Evolutionary conservation across 2,113 vertebrate species (phyloP).

Genomic region (Delphinus delphis): DNA sequence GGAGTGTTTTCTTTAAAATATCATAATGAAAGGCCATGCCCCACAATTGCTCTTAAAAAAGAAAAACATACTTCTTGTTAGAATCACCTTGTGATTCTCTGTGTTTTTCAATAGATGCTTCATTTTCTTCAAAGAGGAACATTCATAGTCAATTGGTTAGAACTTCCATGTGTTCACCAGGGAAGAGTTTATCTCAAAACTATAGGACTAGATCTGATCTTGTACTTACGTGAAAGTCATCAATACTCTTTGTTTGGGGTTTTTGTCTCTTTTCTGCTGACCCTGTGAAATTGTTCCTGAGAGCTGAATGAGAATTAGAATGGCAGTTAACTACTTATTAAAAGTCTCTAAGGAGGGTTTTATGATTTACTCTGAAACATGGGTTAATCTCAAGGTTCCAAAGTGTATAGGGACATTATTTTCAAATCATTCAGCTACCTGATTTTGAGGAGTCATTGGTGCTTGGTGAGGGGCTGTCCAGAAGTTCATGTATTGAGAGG

Average conservation of each 20-base stretch:
- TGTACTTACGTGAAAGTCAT: background rate
- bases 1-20: slow-evolving; percentile 10
- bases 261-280: background rate
- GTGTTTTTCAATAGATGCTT: background rate
- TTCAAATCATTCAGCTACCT: background rate
- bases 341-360: background rate
- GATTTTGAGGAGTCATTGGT: background rate
- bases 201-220: background rate
- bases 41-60: background rate
- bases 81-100: background rate
- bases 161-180: background rate
- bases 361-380: background rate
- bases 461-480: background rate
- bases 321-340: background rate
- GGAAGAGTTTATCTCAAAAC: background rate
- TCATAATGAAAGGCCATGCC: background rate
- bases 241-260: background rate
- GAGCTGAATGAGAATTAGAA: background rate
- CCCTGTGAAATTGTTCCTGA: background rate
- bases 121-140: background rate
- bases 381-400: background rate
- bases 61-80: background rate
- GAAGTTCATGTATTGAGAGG: background rate
- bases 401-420: background rate
- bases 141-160: background rate